Evolutionary conservation across 2,888 invertebrate genomes (phyloP), one percentile per base, ranked within the genome.

Genomic region (Lepeophtheirus nordmannii): DNA sequence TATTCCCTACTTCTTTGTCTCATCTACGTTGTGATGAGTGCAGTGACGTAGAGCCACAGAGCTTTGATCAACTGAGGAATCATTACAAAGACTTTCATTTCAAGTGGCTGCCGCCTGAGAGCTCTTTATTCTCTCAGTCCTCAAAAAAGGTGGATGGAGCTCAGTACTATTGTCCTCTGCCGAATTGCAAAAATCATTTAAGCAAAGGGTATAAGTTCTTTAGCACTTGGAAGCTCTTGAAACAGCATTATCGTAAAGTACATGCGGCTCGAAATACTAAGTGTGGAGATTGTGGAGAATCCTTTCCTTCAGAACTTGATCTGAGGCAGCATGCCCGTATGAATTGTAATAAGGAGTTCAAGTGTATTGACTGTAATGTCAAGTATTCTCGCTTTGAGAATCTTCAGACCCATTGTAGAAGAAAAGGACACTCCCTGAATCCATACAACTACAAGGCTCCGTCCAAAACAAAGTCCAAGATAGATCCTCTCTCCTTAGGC

Each of bases 331-430:
- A 63, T 9, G 3, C 20, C 37, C 41, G 53, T 10, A 20, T 17
- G 1, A 37, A 20, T 17, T 63, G 63, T 30, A 20, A 53, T 12
- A 20, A 38, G 37, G 41, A 41, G 37, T 63, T 53, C 30, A 12
- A 22, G 30, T 63, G 63, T 53, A 22, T 17, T 14, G 23, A 22
- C 14, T 63, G 63, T 38, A 1, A 22, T 20, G 22, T 22, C 22
- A 23, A 20, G 20, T 63, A 37, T 23, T 22, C 17, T 38, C 20
- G 46, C 9, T 20, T 53, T 11, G 63, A 63, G 30, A 63, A 46
- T 23, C 63, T 63, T 11, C 63, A 63, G 37, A 63, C 63, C 1
- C 63, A 63, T 56, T 63, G 56, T 23, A 41, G 63, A 30, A 41
- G 63, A 14, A 63, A 63, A 56, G 17, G 53, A 17, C 53, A 46